Base-by-base conservation (phyloP, 2,797 vertebrate species). In the Peromyscus attwateri region DNA sequence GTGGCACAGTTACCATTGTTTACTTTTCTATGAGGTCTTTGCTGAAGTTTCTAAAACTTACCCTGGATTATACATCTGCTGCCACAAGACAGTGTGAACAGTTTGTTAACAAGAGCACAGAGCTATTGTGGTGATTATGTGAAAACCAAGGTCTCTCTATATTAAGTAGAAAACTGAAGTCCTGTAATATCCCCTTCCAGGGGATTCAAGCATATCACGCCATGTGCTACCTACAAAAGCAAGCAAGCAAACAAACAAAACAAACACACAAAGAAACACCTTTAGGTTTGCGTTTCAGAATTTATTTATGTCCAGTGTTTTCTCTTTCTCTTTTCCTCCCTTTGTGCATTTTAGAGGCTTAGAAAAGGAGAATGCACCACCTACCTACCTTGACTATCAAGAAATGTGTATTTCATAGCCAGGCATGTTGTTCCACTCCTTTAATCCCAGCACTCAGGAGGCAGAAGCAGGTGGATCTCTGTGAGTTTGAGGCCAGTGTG, bases 41-140 rank as follows among this genome's bases (percentile, higher is more conserved):
- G 92, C 97, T 97, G 95, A 97, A 96, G 96, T 97, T 96, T 97
- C 73, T 96, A 10, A 49, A 93, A 87, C 64, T 94, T 87, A 75
- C 29, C 70, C 57, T 90, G 37, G 49, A 91, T 92, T 96, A 16
- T 96, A 95, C 95, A 92, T 95, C 85, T 89, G n/a, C 52, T 88
- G 79, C 95, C 66, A 92, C 93, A 97, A 91, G 79, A 85, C 5
- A 43, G 34, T 21, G 43, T 70, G 49, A 95, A 62, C 23, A 64
- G 76, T 73, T 92, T 91, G 52, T 25, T 95, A 66, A 14, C 25
- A 87, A 52, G 37, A 76, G n/a, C 14, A 83, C 55, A 37, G 34
- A 91, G 49, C 9, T 89, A 31, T 81, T 88, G 76, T 60, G 31
- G 27, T 85, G 70, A 96, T 66, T 81, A 9, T 17, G 71, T 49